Base-by-base conservation (phyloP, 2,113 vertebrate genomes). In the Acrocephalus kingi region DNA sequence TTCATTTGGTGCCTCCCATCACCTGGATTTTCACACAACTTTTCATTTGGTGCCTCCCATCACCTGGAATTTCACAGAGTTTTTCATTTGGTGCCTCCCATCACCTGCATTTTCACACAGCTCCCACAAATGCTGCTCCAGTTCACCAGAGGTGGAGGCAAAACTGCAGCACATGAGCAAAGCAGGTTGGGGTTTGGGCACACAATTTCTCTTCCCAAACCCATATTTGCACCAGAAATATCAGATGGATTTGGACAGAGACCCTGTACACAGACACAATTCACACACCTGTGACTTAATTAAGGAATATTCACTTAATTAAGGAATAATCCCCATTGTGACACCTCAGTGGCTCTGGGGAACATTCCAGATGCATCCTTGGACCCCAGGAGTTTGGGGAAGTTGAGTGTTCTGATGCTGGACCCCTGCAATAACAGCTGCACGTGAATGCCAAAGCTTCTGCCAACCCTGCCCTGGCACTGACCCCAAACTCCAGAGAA, bases 371-470 rank as follows among this genome's bases (percentile, higher is more conserved):
- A 30, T 24, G 21, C 28, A 46, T 7, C 33, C 37, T 46, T 41
- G 20, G 21, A 28, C 5, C 17, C 5, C 37, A 43, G 55, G 3
- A 71, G 5, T 39, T 46, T 59, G 39, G 25, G 35, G 33, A 61
- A 77, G 18, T 22, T 22, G 23, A 63, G 1, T 0, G 0, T 9
- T 20, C 13, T 1, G 2, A 6, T 55, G 33, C 33, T 63, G 39
- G 25, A 12, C 63, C 46, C 31, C 39, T 61, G 43, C 33, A 74
- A 2, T 3, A 10, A 7, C 3, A 58, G 33, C 27, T 39, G 30
- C 25, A 5, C 0, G 1, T 0, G 8, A 81, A 13, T 28, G 39
- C 51, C 41, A 37, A 63, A 67, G 17, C 27, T 51, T 55, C 55
- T 82, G 16, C 54, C 51, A 83, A 3, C 20, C 58, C 51, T 76